Percentiles rank a stretch among this genome's conserved stretches.
These are phyloP conservation scores for Papilio polytes DNA, from an alignment of 1,140 invertebrate species.

Conservation along the genomic window DNA sequence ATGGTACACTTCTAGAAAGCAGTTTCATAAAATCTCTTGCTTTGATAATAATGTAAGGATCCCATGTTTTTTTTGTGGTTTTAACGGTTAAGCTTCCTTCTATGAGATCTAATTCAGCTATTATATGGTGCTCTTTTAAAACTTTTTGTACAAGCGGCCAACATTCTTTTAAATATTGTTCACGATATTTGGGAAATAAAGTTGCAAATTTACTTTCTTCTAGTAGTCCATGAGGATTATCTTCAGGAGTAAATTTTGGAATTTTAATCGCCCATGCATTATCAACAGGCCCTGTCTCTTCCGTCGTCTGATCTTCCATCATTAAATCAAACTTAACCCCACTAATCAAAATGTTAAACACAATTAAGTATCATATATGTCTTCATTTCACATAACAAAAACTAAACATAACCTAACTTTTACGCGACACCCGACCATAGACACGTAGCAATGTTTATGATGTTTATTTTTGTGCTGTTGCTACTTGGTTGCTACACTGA, in stretches of 20 bases:
- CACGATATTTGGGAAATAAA: slow-evolving; percentile 93
- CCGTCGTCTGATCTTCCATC: slow-evolving; percentile 56
- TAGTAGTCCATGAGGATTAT: slow-evolving; percentile 93
- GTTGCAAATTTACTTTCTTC: slow-evolving; percentile 90
- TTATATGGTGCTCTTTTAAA: slow-evolving; percentile 90
- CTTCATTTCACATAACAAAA: slow-evolving; percentile 2
- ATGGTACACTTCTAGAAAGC: slow-evolving; percentile 97
- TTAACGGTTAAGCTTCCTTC: slow-evolving; percentile 98
- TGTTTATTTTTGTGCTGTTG: too few relatives aligned
- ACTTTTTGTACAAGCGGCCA: slow-evolving; percentile 97
- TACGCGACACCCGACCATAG: neutral
- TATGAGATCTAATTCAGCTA: slow-evolving; percentile 96
- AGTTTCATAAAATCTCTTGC: slow-evolving; percentile 98
- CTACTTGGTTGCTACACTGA: too few relatives aligned
- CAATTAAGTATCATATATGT: neutral
- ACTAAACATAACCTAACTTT: neutral
- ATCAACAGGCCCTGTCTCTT: slow-evolving; percentile 85
- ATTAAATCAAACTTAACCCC: neutral
- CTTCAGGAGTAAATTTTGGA: slow-evolving; percentile 94
- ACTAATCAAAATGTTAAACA: neutral
- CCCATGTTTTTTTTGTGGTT: slow-evolving; percentile 99
- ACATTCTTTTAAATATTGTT: slow-evolving; percentile 97
- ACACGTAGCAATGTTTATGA: neutral
- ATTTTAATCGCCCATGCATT: slow-evolving; percentile 96
- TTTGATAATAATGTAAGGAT: slow-evolving; percentile 99